A percentile compares a stretch with the other conserved stretches of the same genome.
Conservation (phyloP, 2,113 vertebrate species). For the Gambusia holbrooki region DNA sequence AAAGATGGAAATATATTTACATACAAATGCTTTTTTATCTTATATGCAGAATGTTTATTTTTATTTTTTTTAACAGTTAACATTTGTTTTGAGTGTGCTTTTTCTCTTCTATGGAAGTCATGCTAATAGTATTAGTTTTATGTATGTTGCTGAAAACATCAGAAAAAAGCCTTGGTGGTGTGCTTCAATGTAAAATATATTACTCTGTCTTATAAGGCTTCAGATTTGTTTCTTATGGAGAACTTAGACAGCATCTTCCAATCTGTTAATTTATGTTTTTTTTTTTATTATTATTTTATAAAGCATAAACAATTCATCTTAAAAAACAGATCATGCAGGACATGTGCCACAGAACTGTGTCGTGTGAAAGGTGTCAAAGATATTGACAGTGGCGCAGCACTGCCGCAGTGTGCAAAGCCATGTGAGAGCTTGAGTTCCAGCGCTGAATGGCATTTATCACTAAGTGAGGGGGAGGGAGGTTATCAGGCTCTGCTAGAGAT, state of each 20-base stretch:
- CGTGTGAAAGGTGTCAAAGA: constrained; percentile 25
- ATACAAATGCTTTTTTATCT: no score
- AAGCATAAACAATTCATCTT: no score
- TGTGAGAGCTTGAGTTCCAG: constrained; percentile 16
- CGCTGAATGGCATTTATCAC: constrained; percentile 48
- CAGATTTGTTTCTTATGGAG: background rate
- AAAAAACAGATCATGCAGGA: background rate
- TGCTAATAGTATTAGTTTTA: background rate
- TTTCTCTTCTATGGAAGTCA: background rate
- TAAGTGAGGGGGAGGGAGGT: constrained; percentile 63
- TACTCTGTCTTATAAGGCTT: background rate
- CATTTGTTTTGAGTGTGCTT: no score
- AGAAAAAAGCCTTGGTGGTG: background rate
- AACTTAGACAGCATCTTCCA: background rate
- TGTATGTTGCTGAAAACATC: background rate
- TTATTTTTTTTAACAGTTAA: no score
- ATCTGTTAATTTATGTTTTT: background rate
- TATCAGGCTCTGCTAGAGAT: constrained; percentile 56
- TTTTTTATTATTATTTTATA: background rate
- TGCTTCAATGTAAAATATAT: background rate
- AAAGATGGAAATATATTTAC: no score
- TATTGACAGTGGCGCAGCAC: constrained; percentile 10
- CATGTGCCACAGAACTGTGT: background rate
- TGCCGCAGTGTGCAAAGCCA: constrained; percentile 1
- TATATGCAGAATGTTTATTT: no score